phyloP scores from a whole-genome alignment of 2,888 invertebrate genomes.

The Gastracanthus pulcherrimus region DNA sequence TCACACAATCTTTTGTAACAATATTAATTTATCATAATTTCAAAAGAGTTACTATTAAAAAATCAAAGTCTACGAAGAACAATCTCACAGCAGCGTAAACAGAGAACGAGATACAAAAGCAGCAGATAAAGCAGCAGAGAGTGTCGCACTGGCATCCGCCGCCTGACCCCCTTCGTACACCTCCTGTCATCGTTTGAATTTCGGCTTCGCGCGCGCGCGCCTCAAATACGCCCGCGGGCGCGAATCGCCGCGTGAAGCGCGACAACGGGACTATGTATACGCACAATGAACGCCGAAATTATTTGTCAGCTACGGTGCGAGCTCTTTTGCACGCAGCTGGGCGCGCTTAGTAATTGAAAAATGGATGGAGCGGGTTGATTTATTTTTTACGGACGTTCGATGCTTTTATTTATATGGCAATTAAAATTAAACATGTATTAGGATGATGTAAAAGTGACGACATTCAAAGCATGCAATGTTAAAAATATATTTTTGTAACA shows the following conservation, averaged over 20 bases:
- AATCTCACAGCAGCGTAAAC: no score
- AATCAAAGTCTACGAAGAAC: no score
- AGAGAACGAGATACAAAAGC: no score
- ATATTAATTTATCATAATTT: no score
- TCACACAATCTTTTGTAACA: no score
- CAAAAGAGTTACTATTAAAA: no score
- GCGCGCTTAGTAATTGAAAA: not conserved
- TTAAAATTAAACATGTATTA: no score
- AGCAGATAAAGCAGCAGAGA: not conserved
- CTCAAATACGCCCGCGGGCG: conserved; percentile 4
- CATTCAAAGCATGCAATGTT: no score
- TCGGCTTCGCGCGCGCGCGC: conserved; percentile 6
- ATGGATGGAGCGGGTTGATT: not conserved
- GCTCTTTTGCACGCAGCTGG: not conserved
- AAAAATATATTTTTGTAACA: no score
- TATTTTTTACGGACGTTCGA: not conserved
- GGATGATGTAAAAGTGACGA: no score
- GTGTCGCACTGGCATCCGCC: not conserved
- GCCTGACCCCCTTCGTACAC: not conserved
- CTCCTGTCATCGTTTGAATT: conserved; percentile 7
- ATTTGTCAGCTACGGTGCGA: not conserved
- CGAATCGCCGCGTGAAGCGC: conserved; percentile 1
- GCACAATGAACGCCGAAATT: conserved; percentile 19
- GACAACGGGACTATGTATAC: not conserved
- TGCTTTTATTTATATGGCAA: no score